Evolutionary conservation across 2,888 invertebrate genomes (phyloP).

Genomic region (Dicyrtoma fusca): DNA sequence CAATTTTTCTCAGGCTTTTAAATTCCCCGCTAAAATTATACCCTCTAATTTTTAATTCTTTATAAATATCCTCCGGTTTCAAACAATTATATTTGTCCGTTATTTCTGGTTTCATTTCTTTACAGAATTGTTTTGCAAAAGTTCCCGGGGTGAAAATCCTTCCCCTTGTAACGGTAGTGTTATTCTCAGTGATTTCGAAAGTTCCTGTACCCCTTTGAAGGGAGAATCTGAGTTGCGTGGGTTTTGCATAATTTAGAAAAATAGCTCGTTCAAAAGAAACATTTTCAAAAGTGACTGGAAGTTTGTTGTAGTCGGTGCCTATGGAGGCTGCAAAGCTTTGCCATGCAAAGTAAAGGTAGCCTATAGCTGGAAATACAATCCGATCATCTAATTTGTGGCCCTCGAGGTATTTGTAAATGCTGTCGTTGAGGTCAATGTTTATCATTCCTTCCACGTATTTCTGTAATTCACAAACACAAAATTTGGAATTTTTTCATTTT

Average conservation of each 20-base stretch:
- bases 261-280: constrained; percentile 82
- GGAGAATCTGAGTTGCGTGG: constrained; percentile 66
- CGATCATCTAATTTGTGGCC: constrained; percentile 86
- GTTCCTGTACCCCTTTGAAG: constrained; percentile 76
- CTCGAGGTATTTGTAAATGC: constrained; percentile 71
- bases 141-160: constrained; percentile 43
- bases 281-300: constrained; percentile 82
- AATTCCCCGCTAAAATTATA: constrained; percentile 84
- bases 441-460: constrained; percentile 8
- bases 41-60: constrained; percentile 81
- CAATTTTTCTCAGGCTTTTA: constrained; percentile 76
- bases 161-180: constrained; percentile 59
- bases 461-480: too few relatives aligned
- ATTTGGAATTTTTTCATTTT: neutral
- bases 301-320: constrained; percentile 69
- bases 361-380: constrained; percentile 91
- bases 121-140: neutral
- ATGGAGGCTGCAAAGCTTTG: constrained; percentile 72
- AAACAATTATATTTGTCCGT: neutral
- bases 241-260: constrained; percentile 74
- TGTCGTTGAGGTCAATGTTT: constrained; percentile 60
- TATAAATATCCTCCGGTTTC: constrained; percentile 71
- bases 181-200: constrained; percentile 61
- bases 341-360: constrained; percentile 82
- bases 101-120: neutral